These are phyloP conservation scores for Cuniculus paca DNA, from an alignment of 2,797 vertebrate species.

Conservation along the genomic window DNA sequence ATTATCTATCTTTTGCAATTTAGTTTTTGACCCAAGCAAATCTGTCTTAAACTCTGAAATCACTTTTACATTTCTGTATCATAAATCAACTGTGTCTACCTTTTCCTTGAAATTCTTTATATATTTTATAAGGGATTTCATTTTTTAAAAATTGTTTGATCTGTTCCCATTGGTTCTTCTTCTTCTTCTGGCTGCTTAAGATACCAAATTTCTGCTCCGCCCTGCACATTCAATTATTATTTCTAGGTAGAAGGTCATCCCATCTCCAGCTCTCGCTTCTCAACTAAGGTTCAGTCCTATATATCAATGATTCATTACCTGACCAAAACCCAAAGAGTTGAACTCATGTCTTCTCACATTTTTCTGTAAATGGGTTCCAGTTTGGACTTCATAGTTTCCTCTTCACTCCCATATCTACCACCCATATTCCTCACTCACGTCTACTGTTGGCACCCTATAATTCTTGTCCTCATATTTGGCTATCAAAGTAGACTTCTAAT, in stretches of 20 bases:
- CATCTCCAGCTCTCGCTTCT: not conserved
- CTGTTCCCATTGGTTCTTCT: not conserved
- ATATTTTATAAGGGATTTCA: not conserved
- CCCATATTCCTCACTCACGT: not conserved
- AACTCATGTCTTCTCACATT: not conserved
- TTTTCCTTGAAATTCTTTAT: constrained; percentile 35
- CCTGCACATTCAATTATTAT: not conserved
- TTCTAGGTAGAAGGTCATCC: not conserved
- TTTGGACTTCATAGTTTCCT: not conserved
- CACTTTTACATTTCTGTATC: not conserved
- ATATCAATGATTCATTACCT: not conserved
- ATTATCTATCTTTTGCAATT: not conserved
- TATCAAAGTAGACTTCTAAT: not conserved
- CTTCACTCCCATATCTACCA: not conserved
- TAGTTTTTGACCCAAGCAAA: not conserved
- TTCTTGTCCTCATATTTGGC: not conserved
- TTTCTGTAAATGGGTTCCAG: not conserved
- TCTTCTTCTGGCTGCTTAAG: not conserved
- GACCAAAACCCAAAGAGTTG: not conserved
- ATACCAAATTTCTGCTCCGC: not conserved
- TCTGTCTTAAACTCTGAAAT: not conserved
- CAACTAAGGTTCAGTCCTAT: not conserved
- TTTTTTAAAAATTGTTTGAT: not conserved
- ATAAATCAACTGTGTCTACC: not conserved
- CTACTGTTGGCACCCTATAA: not conserved